phyloP scores from a whole-genome alignment of 2,113 vertebrate species.

The Campylomormyrus tamandua region DNA sequence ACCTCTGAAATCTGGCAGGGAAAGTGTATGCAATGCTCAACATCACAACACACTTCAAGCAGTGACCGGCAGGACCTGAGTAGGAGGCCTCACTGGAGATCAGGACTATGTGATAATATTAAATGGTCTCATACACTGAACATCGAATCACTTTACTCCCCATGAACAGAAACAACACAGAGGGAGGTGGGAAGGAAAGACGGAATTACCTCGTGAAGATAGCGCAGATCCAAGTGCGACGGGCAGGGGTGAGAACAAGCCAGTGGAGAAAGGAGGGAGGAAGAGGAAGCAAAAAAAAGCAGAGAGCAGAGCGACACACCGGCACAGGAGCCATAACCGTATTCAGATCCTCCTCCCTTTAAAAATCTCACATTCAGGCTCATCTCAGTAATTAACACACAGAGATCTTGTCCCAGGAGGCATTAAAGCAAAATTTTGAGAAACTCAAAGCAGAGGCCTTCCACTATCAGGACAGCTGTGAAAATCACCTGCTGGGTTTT shows the following conservation, averaged over 20 bases:
- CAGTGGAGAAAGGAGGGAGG: slow-evolving; percentile 19
- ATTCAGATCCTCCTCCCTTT: slow-evolving; percentile 23
- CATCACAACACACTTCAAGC: neutral
- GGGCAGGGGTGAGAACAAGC: slow-evolving; percentile 32
- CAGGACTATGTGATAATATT: neutral
- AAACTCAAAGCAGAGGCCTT: neutral
- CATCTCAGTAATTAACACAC: neutral
- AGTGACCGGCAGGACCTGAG: neutral
- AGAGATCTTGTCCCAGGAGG: neutral
- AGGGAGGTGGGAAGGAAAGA: slow-evolving; percentile 19
- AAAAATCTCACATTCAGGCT: neutral
- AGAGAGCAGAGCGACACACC: slow-evolving; percentile 26
- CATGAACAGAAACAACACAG: neutral
- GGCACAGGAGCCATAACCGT: slow-evolving; percentile 30
- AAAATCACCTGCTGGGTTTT: neutral
- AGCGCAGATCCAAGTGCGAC: slow-evolving; percentile 29
- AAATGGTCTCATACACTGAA: neutral
- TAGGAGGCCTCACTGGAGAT: neutral
- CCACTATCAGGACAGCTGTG: neutral
- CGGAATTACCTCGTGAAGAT: slow-evolving; percentile 50
- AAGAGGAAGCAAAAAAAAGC: slow-evolving; percentile 25
- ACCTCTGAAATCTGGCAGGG: neutral
- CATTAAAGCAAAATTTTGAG: neutral
- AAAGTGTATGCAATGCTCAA: neutral
- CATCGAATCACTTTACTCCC: neutral